These are phyloP conservation scores for Psephotus haematonotus DNA, from an alignment of 2,113 vertebrate species.

Conservation along the genomic window DNA sequence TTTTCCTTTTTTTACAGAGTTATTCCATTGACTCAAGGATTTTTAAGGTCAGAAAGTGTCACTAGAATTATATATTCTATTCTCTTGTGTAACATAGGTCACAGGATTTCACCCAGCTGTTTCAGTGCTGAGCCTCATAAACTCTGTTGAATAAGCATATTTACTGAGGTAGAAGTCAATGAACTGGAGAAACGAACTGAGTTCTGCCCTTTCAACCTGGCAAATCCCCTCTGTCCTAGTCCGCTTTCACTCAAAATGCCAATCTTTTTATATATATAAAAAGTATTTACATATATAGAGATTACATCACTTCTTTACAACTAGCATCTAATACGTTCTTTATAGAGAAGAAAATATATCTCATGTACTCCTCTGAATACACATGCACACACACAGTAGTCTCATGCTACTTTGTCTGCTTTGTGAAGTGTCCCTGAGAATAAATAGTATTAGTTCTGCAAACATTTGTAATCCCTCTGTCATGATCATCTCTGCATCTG, in stretches of 20 bases:
- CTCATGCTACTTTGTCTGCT: background rate
- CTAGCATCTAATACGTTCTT: background rate
- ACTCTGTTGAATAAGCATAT: constrained; percentile 47
- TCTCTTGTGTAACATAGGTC: constrained; percentile 10
- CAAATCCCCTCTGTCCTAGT: background rate
- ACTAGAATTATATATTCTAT: constrained; percentile 3
- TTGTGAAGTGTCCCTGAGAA: background rate
- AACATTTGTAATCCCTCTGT: background rate
- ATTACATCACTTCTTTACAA: background rate
- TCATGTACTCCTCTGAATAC: background rate
- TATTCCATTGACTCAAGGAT: background rate
- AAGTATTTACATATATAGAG: background rate
- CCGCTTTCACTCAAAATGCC: background rate
- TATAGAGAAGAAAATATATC: background rate
- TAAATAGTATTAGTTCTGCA: background rate
- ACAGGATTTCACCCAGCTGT: constrained; percentile 26
- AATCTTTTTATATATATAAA: background rate
- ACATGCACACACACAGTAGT: accelerated
- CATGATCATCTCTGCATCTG: background rate
- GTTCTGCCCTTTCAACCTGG: background rate
- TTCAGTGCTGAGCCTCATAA: background rate
- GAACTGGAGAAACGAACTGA: background rate
- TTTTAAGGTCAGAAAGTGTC: constrained; percentile 25
- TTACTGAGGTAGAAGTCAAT: constrained; percentile 17
- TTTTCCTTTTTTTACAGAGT: background rate